Percentiles rank a stretch among this genome's conserved stretches.
phyloP scores from a whole-genome alignment of 1,140 invertebrate species.

The Plodia interpunctella region DNA sequence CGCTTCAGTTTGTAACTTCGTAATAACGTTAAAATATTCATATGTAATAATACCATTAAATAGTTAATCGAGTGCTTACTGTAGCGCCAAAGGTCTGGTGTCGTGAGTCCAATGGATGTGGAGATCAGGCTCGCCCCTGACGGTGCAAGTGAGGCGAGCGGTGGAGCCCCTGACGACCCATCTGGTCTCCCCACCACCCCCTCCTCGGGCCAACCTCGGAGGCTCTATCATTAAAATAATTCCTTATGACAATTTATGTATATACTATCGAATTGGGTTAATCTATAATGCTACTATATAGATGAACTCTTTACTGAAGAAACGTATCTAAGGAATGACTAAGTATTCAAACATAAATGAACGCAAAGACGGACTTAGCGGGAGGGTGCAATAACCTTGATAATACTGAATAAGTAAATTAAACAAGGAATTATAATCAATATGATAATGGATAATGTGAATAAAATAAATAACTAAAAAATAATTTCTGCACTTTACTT shows the following conservation, averaged over 20 bases:
- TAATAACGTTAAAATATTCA: not conserved
- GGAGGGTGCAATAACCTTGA: too few relatives aligned
- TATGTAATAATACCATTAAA: not conserved
- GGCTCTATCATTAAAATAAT: constrained; percentile 39
- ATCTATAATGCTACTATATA: too few relatives aligned
- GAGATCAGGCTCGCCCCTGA: constrained; percentile 63
- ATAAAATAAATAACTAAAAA: too few relatives aligned
- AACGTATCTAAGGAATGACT: too few relatives aligned
- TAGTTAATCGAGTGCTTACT: constrained; percentile 48
- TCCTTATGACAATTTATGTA: not conserved
- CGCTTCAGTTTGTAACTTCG: not conserved
- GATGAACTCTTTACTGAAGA: too few relatives aligned
- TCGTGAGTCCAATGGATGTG: constrained; percentile 69
- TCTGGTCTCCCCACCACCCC: constrained; percentile 48
- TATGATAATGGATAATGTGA: too few relatives aligned
- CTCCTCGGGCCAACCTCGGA: constrained; percentile 49
- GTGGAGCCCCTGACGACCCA: constrained; percentile 64
- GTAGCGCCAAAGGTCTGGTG: constrained; percentile 57
- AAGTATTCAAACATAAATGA: too few relatives aligned
- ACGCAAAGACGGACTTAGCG: too few relatives aligned
- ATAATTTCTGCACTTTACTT: too few relatives aligned
- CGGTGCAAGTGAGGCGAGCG: constrained; percentile 49
- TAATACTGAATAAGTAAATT: too few relatives aligned
- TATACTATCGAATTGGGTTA: too few relatives aligned
- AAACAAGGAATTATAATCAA: too few relatives aligned